A percentile compares a stretch with the other conserved stretches of the same genome.
Evolutionary conservation across 1,140 invertebrate genomes (phyloP).

Genomic region (Gyrodactylus bullatarudis): DNA sequence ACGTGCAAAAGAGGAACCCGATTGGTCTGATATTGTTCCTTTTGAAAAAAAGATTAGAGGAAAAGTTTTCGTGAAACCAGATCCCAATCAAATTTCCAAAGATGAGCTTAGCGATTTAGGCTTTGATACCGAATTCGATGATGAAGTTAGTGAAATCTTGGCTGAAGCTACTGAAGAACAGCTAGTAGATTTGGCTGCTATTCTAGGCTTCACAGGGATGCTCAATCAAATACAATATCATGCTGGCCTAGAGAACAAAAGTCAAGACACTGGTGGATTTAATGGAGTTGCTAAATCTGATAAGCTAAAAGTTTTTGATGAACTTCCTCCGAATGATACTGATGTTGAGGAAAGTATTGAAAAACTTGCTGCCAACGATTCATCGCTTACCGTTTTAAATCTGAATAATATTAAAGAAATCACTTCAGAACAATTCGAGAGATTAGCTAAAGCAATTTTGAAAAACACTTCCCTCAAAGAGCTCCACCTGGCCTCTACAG

Average conservation of each 20-base stretch:
- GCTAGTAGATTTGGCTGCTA: slow-evolving; percentile 89
- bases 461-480: not conserved
- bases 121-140: slow-evolving; percentile 15
- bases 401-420: slow-evolving; percentile 6
- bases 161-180: slow-evolving; percentile 65
- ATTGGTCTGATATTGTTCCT: slow-evolving; percentile 70
- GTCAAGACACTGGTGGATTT: slow-evolving; percentile 16
- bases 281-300: slow-evolving; percentile 59
- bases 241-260: slow-evolving; percentile 32
- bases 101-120: slow-evolving; percentile 11
- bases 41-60: slow-evolving; percentile 36
- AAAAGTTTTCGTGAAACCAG: slow-evolving; percentile 38
- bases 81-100: slow-evolving; percentile 22
- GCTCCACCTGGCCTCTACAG: not conserved
- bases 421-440: not conserved
- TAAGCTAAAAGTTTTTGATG: slow-evolving; percentile 48
- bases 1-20: slow-evolving; percentile 74
- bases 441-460: not conserved
- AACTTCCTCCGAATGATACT: slow-evolving; percentile 61
- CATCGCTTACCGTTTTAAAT: slow-evolving; percentile 22
- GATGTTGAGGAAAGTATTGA: slow-evolving; percentile 60
- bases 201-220: slow-evolving; percentile 94
- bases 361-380: slow-evolving; percentile 50
- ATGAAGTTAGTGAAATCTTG: slow-evolving; percentile 22
- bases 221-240: slow-evolving; percentile 99